These are phyloP conservation scores for Trichosurus vulpecula DNA, from an alignment of 2,797 vertebrate species.

Conservation along the genomic window DNA sequence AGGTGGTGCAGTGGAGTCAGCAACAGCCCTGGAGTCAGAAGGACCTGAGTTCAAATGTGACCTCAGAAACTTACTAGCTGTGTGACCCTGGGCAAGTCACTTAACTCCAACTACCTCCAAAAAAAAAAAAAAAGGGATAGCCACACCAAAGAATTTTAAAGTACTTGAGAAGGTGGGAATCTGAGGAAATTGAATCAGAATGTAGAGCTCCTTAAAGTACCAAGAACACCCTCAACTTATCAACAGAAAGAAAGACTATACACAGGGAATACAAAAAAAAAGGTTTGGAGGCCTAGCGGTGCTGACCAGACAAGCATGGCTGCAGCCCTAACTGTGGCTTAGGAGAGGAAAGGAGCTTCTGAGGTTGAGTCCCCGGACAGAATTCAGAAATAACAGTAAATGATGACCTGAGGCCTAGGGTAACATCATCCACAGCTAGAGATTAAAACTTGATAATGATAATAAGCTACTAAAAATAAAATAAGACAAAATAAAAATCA, in stretches of 20 bases:
- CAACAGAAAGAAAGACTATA: not conserved
- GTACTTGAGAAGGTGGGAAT: not conserved
- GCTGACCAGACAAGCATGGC: no score
- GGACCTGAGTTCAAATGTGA: not conserved
- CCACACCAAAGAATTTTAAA: not conserved
- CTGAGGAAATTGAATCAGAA: not conserved
- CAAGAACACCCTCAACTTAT: not conserved
- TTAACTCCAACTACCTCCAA: not conserved
- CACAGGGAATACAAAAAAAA: not conserved
- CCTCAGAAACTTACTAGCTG: not conserved
- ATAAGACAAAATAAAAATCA: no score
- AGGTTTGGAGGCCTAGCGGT: no score
- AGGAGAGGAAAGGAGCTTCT: no score
- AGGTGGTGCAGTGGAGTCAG: not conserved
- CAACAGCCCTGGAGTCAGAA: not conserved
- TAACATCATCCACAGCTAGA: no score
- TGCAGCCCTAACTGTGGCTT: no score
- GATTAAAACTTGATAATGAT: no score
- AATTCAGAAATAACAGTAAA: no score
- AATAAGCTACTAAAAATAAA: no score
- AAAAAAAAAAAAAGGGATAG: not conserved
- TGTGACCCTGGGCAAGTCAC: not conserved
- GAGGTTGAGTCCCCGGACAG: no score
- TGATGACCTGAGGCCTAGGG: no score
- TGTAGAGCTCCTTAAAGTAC: not conserved